Percentiles rank a stretch among this genome's conserved stretches.
Conservation (phyloP, 1,140 invertebrate species). For the Aphaenogaster rudis region DNA sequence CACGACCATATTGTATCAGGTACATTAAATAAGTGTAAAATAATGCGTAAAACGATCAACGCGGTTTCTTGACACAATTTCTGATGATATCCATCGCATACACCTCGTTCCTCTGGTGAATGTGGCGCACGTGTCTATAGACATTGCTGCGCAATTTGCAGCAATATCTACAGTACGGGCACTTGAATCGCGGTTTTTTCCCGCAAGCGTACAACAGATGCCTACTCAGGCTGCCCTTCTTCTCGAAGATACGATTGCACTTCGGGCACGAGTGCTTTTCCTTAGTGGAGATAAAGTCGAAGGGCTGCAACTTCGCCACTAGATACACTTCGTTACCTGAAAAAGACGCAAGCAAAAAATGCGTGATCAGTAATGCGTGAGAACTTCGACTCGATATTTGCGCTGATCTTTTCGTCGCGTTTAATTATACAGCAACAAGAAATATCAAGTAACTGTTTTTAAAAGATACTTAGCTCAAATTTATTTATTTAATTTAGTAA, state of each 20-base stretch:
- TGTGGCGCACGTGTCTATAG: slow-evolving; percentile 73
- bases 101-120: slow-evolving; percentile 66
- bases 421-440: slow-evolving; percentile 1
- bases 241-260: slow-evolving; percentile 84
- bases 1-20: background rate
- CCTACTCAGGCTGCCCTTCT: slow-evolving; percentile 79
- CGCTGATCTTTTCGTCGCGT: background rate
- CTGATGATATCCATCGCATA: slow-evolving; percentile 39
- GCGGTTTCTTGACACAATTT: slow-evolving; percentile 10
- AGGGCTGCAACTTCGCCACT: slow-evolving; percentile 1
- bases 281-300: background rate
- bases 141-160: slow-evolving; percentile 78
- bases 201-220: slow-evolving; percentile 84
- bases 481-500: background rate
- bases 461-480: background rate
- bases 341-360: slow-evolving; percentile 33
- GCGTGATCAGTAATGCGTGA: slow-evolving; percentile 19
- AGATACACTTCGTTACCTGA: slow-evolving; percentile 21
- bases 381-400: background rate
- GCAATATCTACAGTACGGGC: slow-evolving; percentile 89
- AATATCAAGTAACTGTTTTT: background rate
- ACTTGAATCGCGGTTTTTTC: slow-evolving; percentile 86
- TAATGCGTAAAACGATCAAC: background rate
- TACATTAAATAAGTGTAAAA: slow-evolving; percentile 20
- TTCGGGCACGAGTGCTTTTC: slow-evolving; percentile 67